Evolutionary conservation across 1,140 invertebrate species (phyloP).

Genomic region (Stegodyphus mimosarum): DNA sequence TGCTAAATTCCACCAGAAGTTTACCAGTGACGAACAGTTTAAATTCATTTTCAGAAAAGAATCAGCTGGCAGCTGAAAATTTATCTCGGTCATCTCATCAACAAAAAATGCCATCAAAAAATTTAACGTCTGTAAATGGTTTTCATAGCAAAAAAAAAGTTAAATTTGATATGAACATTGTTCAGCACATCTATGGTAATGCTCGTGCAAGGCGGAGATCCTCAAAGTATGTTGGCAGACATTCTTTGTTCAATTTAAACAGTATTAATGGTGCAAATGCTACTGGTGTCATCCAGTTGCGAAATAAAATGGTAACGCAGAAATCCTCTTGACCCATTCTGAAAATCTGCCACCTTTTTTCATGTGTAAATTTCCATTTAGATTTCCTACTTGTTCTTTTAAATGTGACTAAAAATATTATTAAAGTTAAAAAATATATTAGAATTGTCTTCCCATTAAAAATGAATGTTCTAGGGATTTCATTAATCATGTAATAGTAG

Average conservation of each 20-base stretch:
- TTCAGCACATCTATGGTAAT: conserved; percentile 10
- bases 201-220: neutral
- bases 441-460: too few species aligned
- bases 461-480: too few species aligned
- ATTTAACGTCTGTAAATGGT: neutral
- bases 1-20: too few species aligned
- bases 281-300: neutral
- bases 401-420: neutral
- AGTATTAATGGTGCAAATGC: neutral
- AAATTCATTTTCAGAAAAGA: too few species aligned
- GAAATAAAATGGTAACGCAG: neutral
- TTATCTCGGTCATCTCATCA: too few species aligned
- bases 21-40: too few species aligned
- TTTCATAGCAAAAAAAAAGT: conserved; percentile 30
- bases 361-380: neutral
- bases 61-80: too few species aligned
- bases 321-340: conserved; percentile 43
- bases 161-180: conserved; percentile 42
- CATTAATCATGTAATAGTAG: too few species aligned
- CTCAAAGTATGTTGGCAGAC: neutral
- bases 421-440: too few species aligned
- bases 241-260: neutral
- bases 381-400: neutral
- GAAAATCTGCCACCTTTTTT: neutral
- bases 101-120: too few species aligned